Evolutionary conservation across 2,113 vertebrate species (phyloP), one percentile per base, ranked within the genome.

Genomic region (Raja brachyura): DNA sequence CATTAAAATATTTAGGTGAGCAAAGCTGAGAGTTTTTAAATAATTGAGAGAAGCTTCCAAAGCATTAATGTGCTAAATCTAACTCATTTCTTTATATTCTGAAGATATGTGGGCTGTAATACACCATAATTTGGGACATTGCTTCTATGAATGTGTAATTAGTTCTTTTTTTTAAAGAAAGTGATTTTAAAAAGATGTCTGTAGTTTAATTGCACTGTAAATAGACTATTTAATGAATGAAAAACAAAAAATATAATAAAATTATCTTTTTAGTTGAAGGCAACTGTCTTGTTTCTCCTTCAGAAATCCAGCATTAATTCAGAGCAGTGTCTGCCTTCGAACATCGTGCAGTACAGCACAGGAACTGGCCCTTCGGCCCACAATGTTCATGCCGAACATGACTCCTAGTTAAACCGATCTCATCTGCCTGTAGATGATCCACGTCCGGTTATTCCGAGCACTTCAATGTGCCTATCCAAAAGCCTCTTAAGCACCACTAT

Each of bases 221-320:
- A 86, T 86, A 63, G 63, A 86, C 83, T 63, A 86, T 63, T 86
- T 86, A 86, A 86, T 86, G n/a, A 86, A 86, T 86, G 54, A 11
- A 31, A 59, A 73, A 56, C 39, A 48, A 85, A 25, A 31, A 86
- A 63, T 86, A 14, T 86, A 63, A 85, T 86, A 86, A 86, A 63
- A 33, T 48, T 16, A 61, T 86, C 83, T 61, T 61, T 73, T 85
- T 85, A 85, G 81, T 61, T 59, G 10, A 85, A 85, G 81, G 25
- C 22, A 59, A 3, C 81, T 85, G 81, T 22, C 83, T 63, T 63
- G 83, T 86, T 63, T 86, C 7, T 73, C 18, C 18, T 73, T 22
- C 70, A 73, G 70, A 22, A 20, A 73, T 73, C 16, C 70, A 20
- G 70, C 63, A 66, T 48, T 48, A 48, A 48, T 48, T 48, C 39